Evolutionary conservation across 2,113 vertebrate genomes (phyloP).

Genomic region (Glaucidium brasilianum): DNA sequence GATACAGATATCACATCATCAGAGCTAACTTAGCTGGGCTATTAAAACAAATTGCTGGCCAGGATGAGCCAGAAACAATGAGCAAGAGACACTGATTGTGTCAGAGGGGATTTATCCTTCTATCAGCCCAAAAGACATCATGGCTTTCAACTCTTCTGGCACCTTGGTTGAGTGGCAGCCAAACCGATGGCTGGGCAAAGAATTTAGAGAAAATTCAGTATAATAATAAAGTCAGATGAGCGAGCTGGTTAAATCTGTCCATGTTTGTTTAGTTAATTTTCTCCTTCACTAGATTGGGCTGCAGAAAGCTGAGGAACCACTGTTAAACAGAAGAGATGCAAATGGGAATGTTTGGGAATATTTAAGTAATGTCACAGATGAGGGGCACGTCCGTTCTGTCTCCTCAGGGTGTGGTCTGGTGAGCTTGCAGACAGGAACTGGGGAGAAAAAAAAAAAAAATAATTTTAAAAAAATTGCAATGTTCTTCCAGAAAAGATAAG

Average conservation of each 20-base stretch:
- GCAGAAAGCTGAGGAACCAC: background rate
- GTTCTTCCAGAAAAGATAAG: background rate
- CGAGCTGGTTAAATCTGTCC: background rate
- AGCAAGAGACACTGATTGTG: background rate
- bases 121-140: background rate
- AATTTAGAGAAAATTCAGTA: background rate
- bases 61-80: conserved; percentile 41
- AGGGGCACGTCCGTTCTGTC: no score
- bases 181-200: background rate
- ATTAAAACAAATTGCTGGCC: conserved; percentile 27
- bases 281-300: background rate
- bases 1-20: conserved; percentile 8
- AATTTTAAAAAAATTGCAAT: background rate
- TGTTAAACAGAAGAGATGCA: background rate
- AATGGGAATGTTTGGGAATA: background rate
- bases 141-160: background rate
- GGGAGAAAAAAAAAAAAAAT: background rate
- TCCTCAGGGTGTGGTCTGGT: background rate
- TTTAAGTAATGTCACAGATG: background rate
- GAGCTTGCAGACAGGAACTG: background rate
- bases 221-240: background rate
- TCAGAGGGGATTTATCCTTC: background rate
- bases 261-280: background rate
- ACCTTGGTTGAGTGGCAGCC: background rate
- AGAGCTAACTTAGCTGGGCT: background rate